These are phyloP conservation scores for Neuroterus valhalla DNA, from an alignment of 1,140 invertebrate genomes.

Conservation along the genomic window DNA sequence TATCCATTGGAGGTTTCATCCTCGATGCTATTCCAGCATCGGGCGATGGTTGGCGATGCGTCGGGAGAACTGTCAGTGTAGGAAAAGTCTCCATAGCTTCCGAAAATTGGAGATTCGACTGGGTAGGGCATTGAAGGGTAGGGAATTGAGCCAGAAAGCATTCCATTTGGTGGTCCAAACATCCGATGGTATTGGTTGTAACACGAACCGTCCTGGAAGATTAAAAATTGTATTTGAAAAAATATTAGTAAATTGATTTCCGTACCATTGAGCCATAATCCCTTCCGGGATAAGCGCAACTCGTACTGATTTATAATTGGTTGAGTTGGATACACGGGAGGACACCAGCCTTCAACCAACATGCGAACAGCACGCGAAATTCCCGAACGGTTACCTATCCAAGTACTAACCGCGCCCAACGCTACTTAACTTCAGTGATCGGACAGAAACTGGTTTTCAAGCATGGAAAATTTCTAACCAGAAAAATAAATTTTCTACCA, in stretches of 20 bases:
- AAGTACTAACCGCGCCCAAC: too few species aligned
- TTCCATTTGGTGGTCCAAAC: conserved; percentile 53
- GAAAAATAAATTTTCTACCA: too few species aligned
- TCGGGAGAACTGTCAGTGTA: conserved; percentile 61
- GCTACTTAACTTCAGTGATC: too few species aligned
- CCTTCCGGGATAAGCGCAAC: too few species aligned
- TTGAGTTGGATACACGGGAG: too few species aligned
- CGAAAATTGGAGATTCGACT: conserved; percentile 57
- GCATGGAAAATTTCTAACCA: too few species aligned
- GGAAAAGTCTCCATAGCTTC: conserved; percentile 59
- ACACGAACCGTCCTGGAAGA: conserved; percentile 56
- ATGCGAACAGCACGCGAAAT: too few species aligned
- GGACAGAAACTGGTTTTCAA: too few species aligned
- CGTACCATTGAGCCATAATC: too few species aligned
- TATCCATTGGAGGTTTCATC: conserved; percentile 49
- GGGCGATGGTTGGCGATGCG: conserved; percentile 54
- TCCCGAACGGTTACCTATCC: too few species aligned
- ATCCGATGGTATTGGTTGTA: conserved; percentile 61
- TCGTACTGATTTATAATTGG: too few species aligned
- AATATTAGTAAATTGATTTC: neutral
- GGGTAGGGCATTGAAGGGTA: conserved; percentile 55
- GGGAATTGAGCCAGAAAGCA: conserved; percentile 42
- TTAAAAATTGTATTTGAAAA: neutral
- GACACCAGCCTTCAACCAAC: too few species aligned
- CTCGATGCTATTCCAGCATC: conserved; percentile 50